phyloP scores from a whole-genome alignment of 2,113 vertebrate species.

The Clarias batrachus region DNA sequence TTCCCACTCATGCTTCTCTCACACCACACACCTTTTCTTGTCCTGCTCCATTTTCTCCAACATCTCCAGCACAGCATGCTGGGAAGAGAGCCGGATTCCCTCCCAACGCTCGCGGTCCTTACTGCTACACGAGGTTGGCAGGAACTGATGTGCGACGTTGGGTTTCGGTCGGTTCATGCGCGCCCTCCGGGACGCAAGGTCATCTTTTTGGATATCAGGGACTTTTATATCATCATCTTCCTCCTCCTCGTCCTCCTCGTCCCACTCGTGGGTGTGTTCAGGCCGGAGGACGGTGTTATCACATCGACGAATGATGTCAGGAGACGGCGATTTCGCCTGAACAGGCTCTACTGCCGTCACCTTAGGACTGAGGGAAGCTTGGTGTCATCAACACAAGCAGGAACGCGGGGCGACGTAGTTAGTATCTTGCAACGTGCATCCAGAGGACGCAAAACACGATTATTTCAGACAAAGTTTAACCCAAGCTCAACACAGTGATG shows the following conservation, averaged over 20 bases:
- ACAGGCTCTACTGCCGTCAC: conserved; percentile 70
- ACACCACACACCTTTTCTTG: conserved; percentile 65
- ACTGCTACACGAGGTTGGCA: conserved; percentile 73
- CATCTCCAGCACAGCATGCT: conserved; percentile 69
- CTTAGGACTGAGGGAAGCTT: conserved; percentile 56
- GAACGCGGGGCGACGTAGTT: not conserved
- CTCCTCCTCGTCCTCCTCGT: conserved; percentile 71
- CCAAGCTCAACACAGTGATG: not conserved
- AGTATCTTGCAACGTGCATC: not conserved
- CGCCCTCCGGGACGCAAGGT: conserved; percentile 84
- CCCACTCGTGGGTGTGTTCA: conserved; percentile 72
- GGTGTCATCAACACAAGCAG: conserved; percentile 4
- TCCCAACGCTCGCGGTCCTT: conserved; percentile 78
- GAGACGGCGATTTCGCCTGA: conserved; percentile 61
- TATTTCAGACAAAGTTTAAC: not conserved
- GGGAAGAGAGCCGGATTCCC: conserved; percentile 71
- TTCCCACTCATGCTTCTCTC: not conserved
- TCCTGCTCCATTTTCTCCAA: conserved; percentile 56
- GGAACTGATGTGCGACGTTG: conserved; percentile 75
- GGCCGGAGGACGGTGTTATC: conserved; percentile 80
- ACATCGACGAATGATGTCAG: conserved; percentile 82
- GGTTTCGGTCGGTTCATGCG: conserved; percentile 74
- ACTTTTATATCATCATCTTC: conserved; percentile 67
- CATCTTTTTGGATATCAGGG: conserved; percentile 89
- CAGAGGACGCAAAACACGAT: not conserved